phyloP scores from a whole-genome alignment of 2,888 invertebrate species.

The Meta bourneti region DNA sequence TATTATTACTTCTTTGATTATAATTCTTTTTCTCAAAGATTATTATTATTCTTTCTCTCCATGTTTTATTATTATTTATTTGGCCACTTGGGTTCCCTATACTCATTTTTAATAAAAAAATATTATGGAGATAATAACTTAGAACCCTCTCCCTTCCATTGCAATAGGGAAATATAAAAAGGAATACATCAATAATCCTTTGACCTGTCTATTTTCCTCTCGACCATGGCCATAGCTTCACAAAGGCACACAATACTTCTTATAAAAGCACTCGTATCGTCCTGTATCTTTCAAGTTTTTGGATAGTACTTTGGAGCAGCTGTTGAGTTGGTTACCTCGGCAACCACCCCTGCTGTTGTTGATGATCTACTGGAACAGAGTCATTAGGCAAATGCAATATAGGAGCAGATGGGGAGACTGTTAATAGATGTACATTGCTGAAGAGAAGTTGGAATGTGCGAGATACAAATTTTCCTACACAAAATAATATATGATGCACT shows the following conservation, averaged over 20 bases:
- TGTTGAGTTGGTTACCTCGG: not conserved
- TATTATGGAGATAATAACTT: not conserved
- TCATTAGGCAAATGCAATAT: constrained; percentile 14
- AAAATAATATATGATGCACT: no score
- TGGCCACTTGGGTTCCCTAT: no score
- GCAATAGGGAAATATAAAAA: not conserved
- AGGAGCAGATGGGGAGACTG: not conserved
- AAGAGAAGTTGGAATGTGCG: no score
- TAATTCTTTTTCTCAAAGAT: no score
- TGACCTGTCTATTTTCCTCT: not conserved
- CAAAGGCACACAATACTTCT: not conserved
- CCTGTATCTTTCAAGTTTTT: constrained; percentile 12
- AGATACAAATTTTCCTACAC: no score
- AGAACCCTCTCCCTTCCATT: not conserved
- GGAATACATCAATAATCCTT: not conserved
- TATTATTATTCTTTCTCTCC: no score
- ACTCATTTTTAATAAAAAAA: no score
- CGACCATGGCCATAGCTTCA: not conserved
- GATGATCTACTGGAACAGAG: not conserved
- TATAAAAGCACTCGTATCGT: not conserved
- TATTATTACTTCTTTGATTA: no score
- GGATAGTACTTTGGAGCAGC: constrained; percentile 17
- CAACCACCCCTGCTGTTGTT: constrained; percentile 1
- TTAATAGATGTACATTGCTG: not conserved
- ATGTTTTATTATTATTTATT: no score